Conservation (phyloP, 2,888 invertebrate genomes). For the Melipona beecheii region DNA sequence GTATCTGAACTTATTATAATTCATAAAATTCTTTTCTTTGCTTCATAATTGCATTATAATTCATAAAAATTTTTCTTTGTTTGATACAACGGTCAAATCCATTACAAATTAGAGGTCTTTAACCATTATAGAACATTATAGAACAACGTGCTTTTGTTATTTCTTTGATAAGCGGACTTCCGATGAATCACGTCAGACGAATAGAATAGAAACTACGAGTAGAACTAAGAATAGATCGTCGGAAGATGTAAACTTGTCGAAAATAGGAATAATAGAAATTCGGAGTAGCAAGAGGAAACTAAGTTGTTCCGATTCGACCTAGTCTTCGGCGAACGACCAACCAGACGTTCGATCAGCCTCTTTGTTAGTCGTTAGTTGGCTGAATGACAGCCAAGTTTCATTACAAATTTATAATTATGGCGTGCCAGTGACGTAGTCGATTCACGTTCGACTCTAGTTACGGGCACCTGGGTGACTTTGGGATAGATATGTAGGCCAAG, state of each 20-base stretch:
- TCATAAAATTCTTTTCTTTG: background rate
- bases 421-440: constrained; percentile 12
- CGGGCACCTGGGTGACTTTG: background rate
- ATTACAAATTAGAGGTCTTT: background rate
- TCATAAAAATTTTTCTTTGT: background rate
- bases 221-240: background rate
- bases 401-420: constrained; percentile 47
- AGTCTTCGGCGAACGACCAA: background rate
- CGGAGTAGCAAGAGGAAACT: too few species aligned
- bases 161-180: background rate
- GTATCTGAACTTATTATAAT: background rate
- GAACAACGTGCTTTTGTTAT: background rate
- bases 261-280: background rate
- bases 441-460: constrained; percentile 6
- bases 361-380: background rate
- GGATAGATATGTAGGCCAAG: constrained; percentile 25
- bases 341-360: background rate
- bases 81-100: background rate
- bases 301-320: constrained; percentile 14
- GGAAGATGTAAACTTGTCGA: background rate
- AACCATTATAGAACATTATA: background rate
- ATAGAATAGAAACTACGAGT: too few species aligned
- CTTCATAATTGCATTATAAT: background rate
- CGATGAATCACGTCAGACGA: background rate
- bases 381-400: constrained; percentile 43